Evolutionary conservation across 2,888 invertebrate species (phyloP).

Genomic region (Rhingia campestris): DNA sequence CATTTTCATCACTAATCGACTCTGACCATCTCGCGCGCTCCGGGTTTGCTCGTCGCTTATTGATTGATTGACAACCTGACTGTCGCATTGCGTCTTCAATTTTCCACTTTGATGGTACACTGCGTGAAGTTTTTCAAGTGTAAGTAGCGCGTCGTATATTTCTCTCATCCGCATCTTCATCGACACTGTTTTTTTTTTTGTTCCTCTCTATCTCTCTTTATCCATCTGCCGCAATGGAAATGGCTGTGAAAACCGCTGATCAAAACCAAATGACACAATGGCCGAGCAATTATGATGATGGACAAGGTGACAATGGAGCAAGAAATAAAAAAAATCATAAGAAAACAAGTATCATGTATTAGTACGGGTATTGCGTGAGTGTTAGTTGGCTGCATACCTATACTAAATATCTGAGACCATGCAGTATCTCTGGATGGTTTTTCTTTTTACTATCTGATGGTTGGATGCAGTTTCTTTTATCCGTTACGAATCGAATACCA

Average conservation of each 20-base stretch:
- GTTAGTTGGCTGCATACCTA: conserved; percentile 20
- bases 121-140: conserved; percentile 68
- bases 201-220: not conserved
- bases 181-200: conserved; percentile 20
- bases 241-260: conserved; percentile 65
- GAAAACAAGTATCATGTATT: conserved; percentile 20
- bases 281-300: conserved; percentile 75
- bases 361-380: conserved; percentile 32
- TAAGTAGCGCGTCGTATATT: conserved; percentile 42
- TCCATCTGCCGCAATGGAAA: conserved; percentile 16
- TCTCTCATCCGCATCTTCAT: conserved; percentile 39
- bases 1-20: conserved; percentile 62
- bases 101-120: conserved; percentile 54
- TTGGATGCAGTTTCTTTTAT: conserved; percentile 33
- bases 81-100: conserved; percentile 66
- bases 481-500: conserved; percentile 54
- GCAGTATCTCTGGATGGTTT: conserved; percentile 23
- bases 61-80: conserved; percentile 73
- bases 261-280: conserved; percentile 74
- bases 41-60: conserved; percentile 23
- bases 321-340: conserved; percentile 20
- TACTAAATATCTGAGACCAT: no score
- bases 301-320: conserved; percentile 66
- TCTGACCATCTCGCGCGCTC: conserved; percentile 13
- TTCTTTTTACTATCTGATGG: conserved; percentile 2